Evolutionary conservation across 2,888 invertebrate species (phyloP), one percentile per base, ranked within the genome.

Genomic region (Caenorhabditis afra): DNA sequence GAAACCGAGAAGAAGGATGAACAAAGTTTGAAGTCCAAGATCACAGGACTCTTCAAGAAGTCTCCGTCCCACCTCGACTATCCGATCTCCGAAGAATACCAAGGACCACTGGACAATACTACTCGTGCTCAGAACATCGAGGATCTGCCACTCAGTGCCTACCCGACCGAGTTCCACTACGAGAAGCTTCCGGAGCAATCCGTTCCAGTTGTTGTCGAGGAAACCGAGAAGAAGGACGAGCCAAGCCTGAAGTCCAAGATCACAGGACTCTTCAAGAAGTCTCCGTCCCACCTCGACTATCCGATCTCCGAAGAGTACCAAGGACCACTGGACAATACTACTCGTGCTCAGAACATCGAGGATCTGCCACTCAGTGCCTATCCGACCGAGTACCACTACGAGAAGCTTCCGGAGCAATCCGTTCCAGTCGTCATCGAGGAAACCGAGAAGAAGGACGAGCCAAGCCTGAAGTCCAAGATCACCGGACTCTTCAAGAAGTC

Each of bases 11-110:
- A 62, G 61, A 62, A 35, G 37, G 61, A 59, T 16, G 59, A 59
- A 12, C 59, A 22, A 29, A 23, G 23, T 1, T 10, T 59, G 23
- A 59, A 59, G 44, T 59, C 59, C 14, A 83, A 68, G 52, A 59
- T 84, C 49, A 57, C 79, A 12, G 79, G 82, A 22, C 62, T 82
- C 45, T 82, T 82, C 82, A 83, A 79, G 50, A 62, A 67, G 62
- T 61, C 59, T 14, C 61, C 73, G 18, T 74, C 82, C 20, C 82
- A 83, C 20, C 66, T 65, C 29, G 79, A 82, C 59, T 79, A 47
- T 10, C 47, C 47, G 47, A 47, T 47, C 10, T 47, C 47, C 16
- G 59, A 68, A 23, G 44, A 16, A 11, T 62, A 45, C 52, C 47
- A 16, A 8, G 68, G 59, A 12, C 52, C 52, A 23, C 39, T 49